Conservation (phyloP, 35 echinoderm and acorn worm genomes). For the Diadema setosum region DNA sequence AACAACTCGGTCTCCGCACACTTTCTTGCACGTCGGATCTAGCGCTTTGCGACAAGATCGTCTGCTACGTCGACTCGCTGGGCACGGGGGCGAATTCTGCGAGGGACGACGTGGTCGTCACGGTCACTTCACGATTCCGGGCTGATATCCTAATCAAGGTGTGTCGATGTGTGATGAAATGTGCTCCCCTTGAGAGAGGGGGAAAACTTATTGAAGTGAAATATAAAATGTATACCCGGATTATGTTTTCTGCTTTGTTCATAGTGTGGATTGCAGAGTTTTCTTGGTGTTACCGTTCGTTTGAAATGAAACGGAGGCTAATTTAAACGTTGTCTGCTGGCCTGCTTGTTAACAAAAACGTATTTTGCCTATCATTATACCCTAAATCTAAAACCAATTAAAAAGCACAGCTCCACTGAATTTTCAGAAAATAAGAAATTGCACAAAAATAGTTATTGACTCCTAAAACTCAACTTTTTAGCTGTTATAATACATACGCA, state of each 20-base stretch:
- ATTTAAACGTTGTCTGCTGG: too few species aligned
- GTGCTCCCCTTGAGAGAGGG: not conserved
- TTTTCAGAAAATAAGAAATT: too few species aligned
- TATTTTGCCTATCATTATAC: too few species aligned
- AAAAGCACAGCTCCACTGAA: too few species aligned
- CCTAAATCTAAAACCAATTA: too few species aligned
- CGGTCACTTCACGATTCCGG: not conserved
- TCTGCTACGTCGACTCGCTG: not conserved
- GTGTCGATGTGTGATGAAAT: not conserved
- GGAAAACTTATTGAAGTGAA: not conserved
- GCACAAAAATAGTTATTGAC: too few species aligned
- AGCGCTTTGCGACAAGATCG: not conserved
- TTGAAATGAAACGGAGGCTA: not conserved
- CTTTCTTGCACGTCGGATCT: not conserved
- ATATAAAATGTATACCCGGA: not conserved
- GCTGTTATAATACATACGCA: too few species aligned
- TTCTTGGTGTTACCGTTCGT: not conserved
- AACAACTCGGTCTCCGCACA: not conserved
- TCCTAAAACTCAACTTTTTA: too few species aligned
- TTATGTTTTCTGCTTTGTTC: not conserved
- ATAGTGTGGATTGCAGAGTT: not conserved
- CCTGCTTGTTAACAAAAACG: too few species aligned
- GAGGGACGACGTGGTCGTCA: not conserved
- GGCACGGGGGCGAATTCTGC: not conserved
- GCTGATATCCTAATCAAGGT: conserved; percentile 1